Conservation (phyloP, 2,888 invertebrate genomes). For the Taphrorychus bicolor region DNA sequence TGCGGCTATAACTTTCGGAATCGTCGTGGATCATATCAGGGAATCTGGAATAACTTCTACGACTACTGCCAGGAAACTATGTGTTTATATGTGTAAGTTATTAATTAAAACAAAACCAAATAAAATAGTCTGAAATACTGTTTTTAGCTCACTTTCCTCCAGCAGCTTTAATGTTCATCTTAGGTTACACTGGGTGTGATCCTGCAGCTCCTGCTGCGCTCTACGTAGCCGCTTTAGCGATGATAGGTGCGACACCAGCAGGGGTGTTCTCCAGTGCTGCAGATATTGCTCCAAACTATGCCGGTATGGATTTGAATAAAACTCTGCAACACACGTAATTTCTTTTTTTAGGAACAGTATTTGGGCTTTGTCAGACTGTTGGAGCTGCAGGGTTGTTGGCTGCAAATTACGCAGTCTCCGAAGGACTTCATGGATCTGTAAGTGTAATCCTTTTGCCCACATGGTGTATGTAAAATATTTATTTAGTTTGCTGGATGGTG, state of each 20-base stretch:
- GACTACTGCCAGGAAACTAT: conserved; percentile 65
- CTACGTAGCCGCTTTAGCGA: conserved; percentile 65
- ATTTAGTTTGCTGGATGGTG: conserved; percentile 65
- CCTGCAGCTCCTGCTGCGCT: conserved; percentile 65
- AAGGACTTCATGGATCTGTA: conserved; percentile 66
- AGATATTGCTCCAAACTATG: conserved; percentile 65
- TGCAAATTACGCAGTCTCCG: conserved; percentile 66
- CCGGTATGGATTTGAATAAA: conserved; percentile 48
- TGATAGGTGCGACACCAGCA: conserved; percentile 66
- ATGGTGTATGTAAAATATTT: background rate
- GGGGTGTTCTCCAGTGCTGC: conserved; percentile 67
- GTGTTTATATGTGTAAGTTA: conserved; percentile 65
- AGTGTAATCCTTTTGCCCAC: too few relatives aligned
- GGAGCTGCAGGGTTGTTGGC: conserved; percentile 66
- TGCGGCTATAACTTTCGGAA: conserved; percentile 65
- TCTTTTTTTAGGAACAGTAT: conserved; percentile 56
- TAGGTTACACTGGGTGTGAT: conserved; percentile 68
- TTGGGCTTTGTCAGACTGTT: conserved; percentile 63
- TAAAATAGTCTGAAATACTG: background rate
- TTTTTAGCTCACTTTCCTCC: conserved; percentile 66
- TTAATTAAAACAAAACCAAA: background rate
- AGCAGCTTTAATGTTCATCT: conserved; percentile 66
- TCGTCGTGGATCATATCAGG: conserved; percentile 65
- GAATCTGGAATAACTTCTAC: conserved; percentile 64
- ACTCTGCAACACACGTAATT: background rate